A percentile compares a stretch with the other conserved stretches of the same genome.
Conservation (phyloP, 2,113 vertebrate genomes). For the Scomber scombrus region DNA sequence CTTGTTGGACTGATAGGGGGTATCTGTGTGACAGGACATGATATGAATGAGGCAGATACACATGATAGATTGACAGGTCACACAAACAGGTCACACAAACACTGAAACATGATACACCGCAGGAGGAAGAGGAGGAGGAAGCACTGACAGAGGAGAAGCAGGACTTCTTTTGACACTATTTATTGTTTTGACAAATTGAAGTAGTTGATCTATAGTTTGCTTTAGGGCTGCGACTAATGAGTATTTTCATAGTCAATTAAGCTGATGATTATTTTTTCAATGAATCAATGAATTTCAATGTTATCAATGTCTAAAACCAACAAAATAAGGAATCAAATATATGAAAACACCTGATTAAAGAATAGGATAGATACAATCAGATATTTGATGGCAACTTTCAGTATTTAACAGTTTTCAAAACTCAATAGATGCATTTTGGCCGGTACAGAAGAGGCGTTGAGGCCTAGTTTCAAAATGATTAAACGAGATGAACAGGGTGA, state of each 20-base stretch:
- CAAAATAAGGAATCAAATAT: not conserved
- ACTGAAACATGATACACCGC: conserved; percentile 38
- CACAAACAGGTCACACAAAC: conserved; percentile 41
- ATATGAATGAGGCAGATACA: conserved; percentile 50
- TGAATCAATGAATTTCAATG: not conserved
- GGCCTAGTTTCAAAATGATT: not conserved
- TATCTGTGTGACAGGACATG: conserved; percentile 54
- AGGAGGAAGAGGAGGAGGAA: not conserved
- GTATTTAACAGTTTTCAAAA: not conserved
- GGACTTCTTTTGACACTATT: not conserved
- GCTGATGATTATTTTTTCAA: not conserved
- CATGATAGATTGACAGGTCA: conserved; percentile 57
- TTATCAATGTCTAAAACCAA: not conserved
- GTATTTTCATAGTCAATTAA: not conserved
- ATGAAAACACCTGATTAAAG: not conserved
- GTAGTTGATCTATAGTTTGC: not conserved
- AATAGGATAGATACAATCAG: not conserved
- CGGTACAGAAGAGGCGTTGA: no score
- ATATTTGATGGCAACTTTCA: not conserved
- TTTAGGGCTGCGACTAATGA: not conserved
- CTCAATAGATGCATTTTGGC: no score
- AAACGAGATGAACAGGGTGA: not conserved
- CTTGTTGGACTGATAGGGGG: conserved; percentile 18
- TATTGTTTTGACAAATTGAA: not conserved
- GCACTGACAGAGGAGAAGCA: not conserved